Conservation (phyloP, 1,140 invertebrate species). For the Plectrocnemia conspersa region DNA sequence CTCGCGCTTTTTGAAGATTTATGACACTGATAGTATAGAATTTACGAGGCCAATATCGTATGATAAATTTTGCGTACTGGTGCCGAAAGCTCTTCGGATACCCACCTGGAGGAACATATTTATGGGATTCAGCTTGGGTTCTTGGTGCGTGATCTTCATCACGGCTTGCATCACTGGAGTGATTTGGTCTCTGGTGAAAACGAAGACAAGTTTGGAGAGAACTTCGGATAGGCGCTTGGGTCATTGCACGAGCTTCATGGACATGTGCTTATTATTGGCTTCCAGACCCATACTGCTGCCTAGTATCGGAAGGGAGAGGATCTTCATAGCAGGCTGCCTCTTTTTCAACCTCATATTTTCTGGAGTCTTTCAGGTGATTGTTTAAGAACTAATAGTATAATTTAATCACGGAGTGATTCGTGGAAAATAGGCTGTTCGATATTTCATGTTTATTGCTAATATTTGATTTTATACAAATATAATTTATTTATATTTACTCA, state of each 20-base stretch:
- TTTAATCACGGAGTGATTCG: too few relatives aligned
- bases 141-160: slow-evolving; percentile 40
- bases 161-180: slow-evolving; percentile 34
- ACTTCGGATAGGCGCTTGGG: background rate
- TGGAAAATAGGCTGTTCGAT: too few relatives aligned
- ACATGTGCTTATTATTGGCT: slow-evolving; percentile 24
- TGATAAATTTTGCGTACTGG: slow-evolving; percentile 45
- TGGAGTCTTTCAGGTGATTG: slow-evolving; percentile 30
- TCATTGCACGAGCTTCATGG: slow-evolving; percentile 21
- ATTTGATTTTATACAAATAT: too few relatives aligned
- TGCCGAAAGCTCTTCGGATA: slow-evolving; percentile 42
- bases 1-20: slow-evolving; percentile 42
- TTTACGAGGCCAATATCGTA: slow-evolving; percentile 40
- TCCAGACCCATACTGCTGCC: slow-evolving; percentile 29
- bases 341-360: slow-evolving; percentile 32
- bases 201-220: slow-evolving; percentile 25
- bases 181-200: slow-evolving; percentile 37
- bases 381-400: too few relatives aligned
- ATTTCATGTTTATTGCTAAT: too few relatives aligned
- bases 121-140: slow-evolving; percentile 37
- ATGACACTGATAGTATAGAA: slow-evolving; percentile 38
- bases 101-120: slow-evolving; percentile 46
- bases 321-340: slow-evolving; percentile 30
- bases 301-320: slow-evolving; percentile 26
- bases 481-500: too few relatives aligned